Percentiles rank a stretch among this genome's conserved stretches.
These are phyloP conservation scores for Urocynchramus pylzowi DNA, from an alignment of 2,113 vertebrate species.

Conservation along the genomic window DNA sequence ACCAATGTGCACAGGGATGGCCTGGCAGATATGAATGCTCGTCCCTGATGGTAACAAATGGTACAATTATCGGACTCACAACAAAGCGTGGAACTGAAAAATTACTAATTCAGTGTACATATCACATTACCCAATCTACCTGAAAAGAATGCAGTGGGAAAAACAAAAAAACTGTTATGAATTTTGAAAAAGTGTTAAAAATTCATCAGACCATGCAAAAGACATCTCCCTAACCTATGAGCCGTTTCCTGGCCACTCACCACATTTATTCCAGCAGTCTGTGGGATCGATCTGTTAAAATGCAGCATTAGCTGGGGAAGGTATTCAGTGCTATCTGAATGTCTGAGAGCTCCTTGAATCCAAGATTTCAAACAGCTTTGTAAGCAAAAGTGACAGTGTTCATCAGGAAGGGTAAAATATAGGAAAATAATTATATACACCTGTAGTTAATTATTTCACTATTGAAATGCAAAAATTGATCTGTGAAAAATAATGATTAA, in stretches of 20 bases:
- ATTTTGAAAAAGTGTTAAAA: background rate
- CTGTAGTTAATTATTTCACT: background rate
- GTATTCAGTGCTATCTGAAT: background rate
- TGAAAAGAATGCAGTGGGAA: background rate
- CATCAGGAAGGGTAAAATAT: background rate
- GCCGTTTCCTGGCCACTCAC: background rate
- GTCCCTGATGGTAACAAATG: background rate
- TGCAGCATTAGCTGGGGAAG: background rate
- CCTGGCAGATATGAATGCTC: fast-evolving
- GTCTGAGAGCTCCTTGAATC: background rate
- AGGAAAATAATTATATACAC: background rate
- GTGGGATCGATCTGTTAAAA: background rate
- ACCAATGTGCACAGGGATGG: background rate
- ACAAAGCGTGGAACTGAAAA: background rate
- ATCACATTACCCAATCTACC: background rate
- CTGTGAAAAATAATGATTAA: conserved; percentile 5
- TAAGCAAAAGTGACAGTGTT: background rate
- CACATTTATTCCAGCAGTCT: background rate
- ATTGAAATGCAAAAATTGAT: conserved; percentile 21
- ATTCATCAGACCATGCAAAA: background rate
- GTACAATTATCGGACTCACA: background rate
- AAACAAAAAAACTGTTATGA: background rate
- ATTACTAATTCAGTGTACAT: background rate
- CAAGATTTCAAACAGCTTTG: background rate
- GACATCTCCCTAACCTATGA: background rate